Evolutionary conservation across 2,797 vertebrate genomes (phyloP).

Genomic region (Myotis findleyi): DNA sequence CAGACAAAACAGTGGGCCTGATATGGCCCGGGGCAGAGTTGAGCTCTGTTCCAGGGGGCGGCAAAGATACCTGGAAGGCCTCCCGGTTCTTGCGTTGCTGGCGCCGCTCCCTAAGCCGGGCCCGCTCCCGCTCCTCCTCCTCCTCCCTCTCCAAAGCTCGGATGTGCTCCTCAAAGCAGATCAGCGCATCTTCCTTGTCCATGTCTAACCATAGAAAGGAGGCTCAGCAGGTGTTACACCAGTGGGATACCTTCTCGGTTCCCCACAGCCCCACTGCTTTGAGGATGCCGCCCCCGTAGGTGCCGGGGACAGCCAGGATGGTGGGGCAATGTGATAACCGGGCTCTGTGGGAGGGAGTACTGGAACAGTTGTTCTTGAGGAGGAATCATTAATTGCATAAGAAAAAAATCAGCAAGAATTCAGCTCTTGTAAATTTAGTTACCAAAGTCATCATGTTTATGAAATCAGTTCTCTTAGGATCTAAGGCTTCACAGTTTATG

Average conservation of each 20-base stretch:
- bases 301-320: not conserved
- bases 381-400: not conserved
- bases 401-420: constrained; percentile 2
- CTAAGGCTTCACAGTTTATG: constrained; percentile 3
- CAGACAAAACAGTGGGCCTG: not conserved
- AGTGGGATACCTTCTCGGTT: not conserved
- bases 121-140: constrained; percentile 86
- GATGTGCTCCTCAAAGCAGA: constrained; percentile 89
- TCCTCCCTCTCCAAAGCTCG: constrained; percentile 88
- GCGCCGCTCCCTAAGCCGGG: constrained; percentile 85
- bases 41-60: not conserved
- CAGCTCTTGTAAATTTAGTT: constrained; percentile 36
- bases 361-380: not conserved
- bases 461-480: not conserved
- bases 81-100: constrained; percentile 89
- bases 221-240: not conserved
- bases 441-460: not conserved
- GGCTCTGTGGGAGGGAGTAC: not conserved
- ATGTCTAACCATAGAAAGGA: constrained; percentile 81
- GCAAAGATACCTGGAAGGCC: constrained; percentile 86
- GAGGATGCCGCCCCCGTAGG: not conserved
- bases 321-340: not conserved
- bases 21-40: not conserved
- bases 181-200: constrained; percentile 88
- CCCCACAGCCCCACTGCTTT: not conserved